Evolutionary conservation across 2,888 invertebrate species (phyloP).

Genomic region (Caenorhabditis sulstoni): DNA sequence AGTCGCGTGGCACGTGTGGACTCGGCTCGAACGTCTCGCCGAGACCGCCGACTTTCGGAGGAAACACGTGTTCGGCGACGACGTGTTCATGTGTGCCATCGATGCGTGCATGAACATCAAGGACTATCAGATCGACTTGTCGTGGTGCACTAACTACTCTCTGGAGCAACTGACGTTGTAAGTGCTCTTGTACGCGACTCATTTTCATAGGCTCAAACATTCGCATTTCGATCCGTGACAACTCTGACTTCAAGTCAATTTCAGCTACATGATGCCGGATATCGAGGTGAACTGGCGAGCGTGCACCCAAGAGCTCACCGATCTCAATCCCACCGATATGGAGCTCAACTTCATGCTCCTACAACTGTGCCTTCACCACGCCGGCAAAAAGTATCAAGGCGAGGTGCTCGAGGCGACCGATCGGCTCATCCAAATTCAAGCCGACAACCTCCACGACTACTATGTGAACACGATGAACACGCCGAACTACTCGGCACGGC

Average conservation of each 20-base stretch:
- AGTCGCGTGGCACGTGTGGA: conserved; percentile 21
- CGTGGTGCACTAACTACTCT: conserved; percentile 28
- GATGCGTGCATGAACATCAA: conserved; percentile 20
- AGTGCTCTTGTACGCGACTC: conserved; percentile 6
- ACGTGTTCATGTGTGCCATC: conserved; percentile 19
- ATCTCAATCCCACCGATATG: conserved; percentile 34
- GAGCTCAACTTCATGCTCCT: conserved; percentile 61
- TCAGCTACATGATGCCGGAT: conserved; percentile 16
- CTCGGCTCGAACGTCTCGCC: conserved; percentile 22
- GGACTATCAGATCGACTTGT: conserved; percentile 25
- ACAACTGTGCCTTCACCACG: conserved; percentile 50
- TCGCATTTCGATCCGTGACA: neutral
- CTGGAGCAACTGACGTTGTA: conserved; percentile 33
- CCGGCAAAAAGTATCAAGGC: conserved; percentile 35
- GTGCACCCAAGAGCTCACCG: conserved; percentile 9
- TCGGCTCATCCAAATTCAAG: conserved; percentile 33
- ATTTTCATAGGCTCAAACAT: too few species aligned
- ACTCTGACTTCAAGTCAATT: neutral
- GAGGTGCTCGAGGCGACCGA: conserved; percentile 25
- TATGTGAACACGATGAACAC: conserved; percentile 45
- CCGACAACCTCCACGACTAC: conserved; percentile 56
- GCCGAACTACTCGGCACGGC: conserved; percentile 56
- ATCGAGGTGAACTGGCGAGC: conserved; percentile 2
- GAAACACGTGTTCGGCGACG: conserved; percentile 2
- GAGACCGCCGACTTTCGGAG: conserved; percentile 32